Evolutionary conservation across 2,113 vertebrate species (phyloP).

Genomic region (Xenopus tropicalis): DNA sequence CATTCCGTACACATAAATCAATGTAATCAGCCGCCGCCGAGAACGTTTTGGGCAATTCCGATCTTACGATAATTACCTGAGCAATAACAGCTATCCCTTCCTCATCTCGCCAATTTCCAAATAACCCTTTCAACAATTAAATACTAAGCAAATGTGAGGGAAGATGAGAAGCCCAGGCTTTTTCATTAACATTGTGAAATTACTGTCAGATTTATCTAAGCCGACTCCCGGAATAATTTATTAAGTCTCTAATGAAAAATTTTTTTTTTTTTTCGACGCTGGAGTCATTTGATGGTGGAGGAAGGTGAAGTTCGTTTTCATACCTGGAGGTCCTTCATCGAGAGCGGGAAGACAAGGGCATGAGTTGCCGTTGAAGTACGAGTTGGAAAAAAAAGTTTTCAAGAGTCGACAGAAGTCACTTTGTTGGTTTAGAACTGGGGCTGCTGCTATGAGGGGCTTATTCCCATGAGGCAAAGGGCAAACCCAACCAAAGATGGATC

Average conservation of each 20-base stretch:
- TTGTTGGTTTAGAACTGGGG: no score
- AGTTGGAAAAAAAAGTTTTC: not conserved
- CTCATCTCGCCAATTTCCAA: not conserved
- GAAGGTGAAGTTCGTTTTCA: not conserved
- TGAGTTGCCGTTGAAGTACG: not conserved
- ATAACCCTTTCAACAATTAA: slow-evolving; percentile 1
- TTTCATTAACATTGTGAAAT: slow-evolving; percentile 4
- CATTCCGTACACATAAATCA: not conserved
- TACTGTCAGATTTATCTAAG: slow-evolving; percentile 5
- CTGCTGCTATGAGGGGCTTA: no score
- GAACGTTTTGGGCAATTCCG: not conserved
- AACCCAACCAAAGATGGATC: no score
- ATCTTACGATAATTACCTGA: slow-evolving; percentile 1
- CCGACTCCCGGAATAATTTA: slow-evolving; percentile 1
- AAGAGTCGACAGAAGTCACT: no score
- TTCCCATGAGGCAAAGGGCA: no score
- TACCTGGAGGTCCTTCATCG: not conserved
- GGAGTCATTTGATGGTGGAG: not conserved
- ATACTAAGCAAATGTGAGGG: slow-evolving; percentile 3
- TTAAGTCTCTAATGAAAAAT: slow-evolving; percentile 1
- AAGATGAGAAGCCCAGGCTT: not conserved
- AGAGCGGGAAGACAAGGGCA: not conserved
- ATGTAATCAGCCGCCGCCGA: not conserved
- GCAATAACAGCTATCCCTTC: slow-evolving; percentile 3
- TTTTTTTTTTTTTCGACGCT: no score